These are phyloP conservation scores for Numida meleagris DNA, from an alignment of 2,113 vertebrate species.

Conservation along the genomic window DNA sequence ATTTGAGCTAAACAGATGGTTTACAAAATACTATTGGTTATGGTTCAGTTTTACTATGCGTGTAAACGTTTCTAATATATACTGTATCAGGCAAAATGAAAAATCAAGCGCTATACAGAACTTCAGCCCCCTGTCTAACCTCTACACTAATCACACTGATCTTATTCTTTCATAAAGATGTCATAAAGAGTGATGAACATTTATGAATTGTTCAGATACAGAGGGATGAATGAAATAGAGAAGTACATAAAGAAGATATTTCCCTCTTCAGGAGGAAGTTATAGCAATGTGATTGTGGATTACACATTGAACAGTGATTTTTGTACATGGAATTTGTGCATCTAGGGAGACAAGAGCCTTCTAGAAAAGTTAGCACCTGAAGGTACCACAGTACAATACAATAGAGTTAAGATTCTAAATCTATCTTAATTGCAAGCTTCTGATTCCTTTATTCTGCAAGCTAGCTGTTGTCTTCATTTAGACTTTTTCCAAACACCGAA, in stretches of 20 bases:
- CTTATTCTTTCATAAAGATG: not conserved
- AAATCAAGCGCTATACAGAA: not conserved
- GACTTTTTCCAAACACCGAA: not conserved
- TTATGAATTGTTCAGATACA: not conserved
- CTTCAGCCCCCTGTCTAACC: not conserved
- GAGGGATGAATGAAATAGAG: not conserved
- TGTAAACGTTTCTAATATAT: not conserved
- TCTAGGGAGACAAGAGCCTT: not conserved
- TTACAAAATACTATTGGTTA: not conserved
- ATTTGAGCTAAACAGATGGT: not conserved
- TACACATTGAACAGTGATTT: not conserved
- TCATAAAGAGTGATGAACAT: not conserved
- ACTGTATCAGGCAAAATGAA: not conserved
- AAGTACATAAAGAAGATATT: not conserved
- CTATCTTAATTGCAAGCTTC: not conserved
- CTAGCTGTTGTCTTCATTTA: accelerated
- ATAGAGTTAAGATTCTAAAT: not conserved
- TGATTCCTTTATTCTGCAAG: not conserved
- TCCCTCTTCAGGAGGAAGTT: not conserved
- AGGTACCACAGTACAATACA: not conserved
- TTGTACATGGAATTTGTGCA: not conserved
- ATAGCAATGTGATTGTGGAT: not conserved
- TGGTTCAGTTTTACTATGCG: not conserved
- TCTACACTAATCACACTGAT: not conserved
- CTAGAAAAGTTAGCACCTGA: not conserved